phyloP scores from a whole-genome alignment of 2,888 invertebrate genomes.

The Sminthurides aquaticus region DNA sequence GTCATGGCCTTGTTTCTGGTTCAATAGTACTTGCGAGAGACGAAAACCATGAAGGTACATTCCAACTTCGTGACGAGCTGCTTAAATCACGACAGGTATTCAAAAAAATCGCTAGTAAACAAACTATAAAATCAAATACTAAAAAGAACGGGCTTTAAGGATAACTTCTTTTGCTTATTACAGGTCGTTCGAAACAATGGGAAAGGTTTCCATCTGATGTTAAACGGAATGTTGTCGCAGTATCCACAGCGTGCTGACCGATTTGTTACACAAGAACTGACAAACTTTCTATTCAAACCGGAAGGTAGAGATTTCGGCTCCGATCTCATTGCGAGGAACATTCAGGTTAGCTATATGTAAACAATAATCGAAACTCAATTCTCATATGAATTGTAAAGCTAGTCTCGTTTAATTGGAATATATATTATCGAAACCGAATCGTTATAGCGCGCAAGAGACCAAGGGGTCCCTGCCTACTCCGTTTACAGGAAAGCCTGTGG shows the following conservation, averaged over 20 bases:
- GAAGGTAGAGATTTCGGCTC: not conserved
- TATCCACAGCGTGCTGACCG: not conserved
- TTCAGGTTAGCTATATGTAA: not conserved
- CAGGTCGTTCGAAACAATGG: not conserved
- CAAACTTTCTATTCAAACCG: not conserved
- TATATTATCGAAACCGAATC: not conserved
- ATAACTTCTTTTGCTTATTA: not conserved
- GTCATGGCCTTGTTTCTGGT: not conserved
- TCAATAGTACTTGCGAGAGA: not conserved
- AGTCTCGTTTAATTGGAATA: not conserved
- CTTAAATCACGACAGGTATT: not conserved
- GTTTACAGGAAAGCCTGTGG: not conserved
- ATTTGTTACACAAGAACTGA: not conserved
- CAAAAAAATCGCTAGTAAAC: not conserved
- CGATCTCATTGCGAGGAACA: not conserved
- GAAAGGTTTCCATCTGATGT: not conserved
- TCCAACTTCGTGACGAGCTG: not conserved
- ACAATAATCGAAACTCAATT: not conserved
- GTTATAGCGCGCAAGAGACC: not conserved
- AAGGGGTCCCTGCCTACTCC: not conserved
- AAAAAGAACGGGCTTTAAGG: not conserved
- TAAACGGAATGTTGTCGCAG: not conserved
- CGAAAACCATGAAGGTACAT: not conserved
- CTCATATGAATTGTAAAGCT: not conserved
- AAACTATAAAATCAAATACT: not conserved